Evolutionary conservation across 1,140 invertebrate genomes (phyloP).

Genomic region (Heliconius congener): DNA sequence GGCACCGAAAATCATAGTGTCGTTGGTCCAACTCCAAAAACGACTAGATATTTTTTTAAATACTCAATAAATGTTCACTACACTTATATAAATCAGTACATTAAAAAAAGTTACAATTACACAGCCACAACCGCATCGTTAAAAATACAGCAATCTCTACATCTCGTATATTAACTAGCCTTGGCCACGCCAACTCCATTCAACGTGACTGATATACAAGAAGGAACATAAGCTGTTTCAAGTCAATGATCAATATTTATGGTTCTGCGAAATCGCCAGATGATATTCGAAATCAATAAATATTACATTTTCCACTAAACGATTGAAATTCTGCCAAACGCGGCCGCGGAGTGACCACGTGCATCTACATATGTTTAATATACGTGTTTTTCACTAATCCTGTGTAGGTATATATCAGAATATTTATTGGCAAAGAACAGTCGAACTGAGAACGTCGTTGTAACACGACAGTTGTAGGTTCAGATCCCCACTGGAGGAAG

Average conservation of each 20-base stretch:
- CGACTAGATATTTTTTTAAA: too few species aligned
- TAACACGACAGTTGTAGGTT: too few species aligned
- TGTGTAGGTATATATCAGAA: background rate
- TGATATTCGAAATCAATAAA: slow-evolving; percentile 32
- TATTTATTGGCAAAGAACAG: background rate
- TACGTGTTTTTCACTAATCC: background rate
- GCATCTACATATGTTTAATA: background rate
- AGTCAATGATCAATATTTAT: slow-evolving; percentile 9
- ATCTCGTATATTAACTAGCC: background rate
- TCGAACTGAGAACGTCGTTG: too few species aligned
- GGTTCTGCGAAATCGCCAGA: slow-evolving; percentile 27
- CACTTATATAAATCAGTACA: too few species aligned
- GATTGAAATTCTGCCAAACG: slow-evolving; percentile 32
- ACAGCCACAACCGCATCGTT: background rate
- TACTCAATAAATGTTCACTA: too few species aligned
- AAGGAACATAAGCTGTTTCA: slow-evolving; percentile 4
- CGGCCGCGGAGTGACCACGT: background rate
- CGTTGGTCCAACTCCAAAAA: too few species aligned
- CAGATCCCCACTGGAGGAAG: too few species aligned
- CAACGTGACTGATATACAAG: background rate
- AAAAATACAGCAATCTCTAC: background rate
- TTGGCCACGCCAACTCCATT: background rate
- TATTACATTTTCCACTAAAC: slow-evolving; percentile 30
- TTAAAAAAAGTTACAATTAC: background rate
- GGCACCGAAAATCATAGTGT: too few species aligned